A percentile compares a stretch with the other conserved stretches of the same genome.
Evolutionary conservation across 2,113 vertebrate genomes (phyloP).

Genomic region (Columba livia): DNA sequence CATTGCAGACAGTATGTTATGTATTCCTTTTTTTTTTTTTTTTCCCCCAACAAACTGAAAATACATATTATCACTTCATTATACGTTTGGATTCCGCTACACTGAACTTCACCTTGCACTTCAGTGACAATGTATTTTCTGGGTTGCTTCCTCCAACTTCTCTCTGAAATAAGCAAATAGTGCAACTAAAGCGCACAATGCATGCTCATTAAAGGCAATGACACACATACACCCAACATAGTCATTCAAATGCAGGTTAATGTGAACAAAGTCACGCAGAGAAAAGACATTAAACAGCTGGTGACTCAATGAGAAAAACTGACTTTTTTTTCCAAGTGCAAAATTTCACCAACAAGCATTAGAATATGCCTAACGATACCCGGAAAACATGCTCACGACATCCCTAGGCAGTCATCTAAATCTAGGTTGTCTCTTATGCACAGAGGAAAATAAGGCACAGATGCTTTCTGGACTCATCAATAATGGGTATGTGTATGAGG

Average conservation of each 20-base stretch:
- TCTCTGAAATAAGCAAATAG: neutral
- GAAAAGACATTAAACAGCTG: neutral
- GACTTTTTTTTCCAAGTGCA: no score
- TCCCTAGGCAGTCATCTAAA: neutral
- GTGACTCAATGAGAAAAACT: neutral
- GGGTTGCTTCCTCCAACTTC: neutral
- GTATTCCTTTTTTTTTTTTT: neutral
- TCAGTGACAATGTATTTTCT: neutral
- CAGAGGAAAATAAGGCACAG: neutral
- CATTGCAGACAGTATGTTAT: neutral
- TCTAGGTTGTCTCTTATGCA: neutral
- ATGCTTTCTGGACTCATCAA: neutral
- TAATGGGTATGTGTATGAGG: neutral
- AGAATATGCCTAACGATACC: neutral
- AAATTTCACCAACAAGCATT: neutral
- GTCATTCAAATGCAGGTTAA: neutral
- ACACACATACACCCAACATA: accelerated
- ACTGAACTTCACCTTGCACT: neutral
- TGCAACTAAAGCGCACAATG: neutral
- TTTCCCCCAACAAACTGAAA: neutral
- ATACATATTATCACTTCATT: neutral
- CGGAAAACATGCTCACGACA: neutral
- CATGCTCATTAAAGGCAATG: neutral
- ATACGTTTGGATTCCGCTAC: neutral
- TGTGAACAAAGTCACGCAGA: neutral